Evolutionary conservation across 2,797 vertebrate species (phyloP).

Genomic region (Gephyroberyx darwinii): DNA sequence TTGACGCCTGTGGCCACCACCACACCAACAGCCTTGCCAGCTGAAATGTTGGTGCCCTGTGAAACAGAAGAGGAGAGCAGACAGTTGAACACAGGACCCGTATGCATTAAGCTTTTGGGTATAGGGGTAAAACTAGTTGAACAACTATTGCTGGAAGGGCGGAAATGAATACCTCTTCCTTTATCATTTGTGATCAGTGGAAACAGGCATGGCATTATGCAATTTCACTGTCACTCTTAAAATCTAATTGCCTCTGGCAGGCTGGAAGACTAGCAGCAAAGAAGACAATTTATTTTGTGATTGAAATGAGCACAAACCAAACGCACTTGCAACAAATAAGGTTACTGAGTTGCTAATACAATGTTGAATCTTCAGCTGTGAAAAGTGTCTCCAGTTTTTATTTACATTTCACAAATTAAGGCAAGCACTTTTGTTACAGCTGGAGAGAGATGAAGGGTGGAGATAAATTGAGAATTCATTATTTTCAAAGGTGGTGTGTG

Average conservation of each 20-base stretch:
- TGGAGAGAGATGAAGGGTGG: neutral
- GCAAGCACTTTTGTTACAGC: neutral
- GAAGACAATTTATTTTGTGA: too few relatives aligned
- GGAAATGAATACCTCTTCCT: too few relatives aligned
- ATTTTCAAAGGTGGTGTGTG: neutral
- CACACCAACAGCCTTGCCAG: slow-evolving; percentile 96
- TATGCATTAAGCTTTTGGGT: neutral
- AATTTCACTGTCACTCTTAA: too few relatives aligned
- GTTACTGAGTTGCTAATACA: too few relatives aligned
- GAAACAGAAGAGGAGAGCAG: neutral
- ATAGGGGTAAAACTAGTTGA: slow-evolving; percentile 19
- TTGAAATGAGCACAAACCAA: too few relatives aligned
- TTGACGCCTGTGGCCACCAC: slow-evolving; percentile 93
- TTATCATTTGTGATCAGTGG: too few relatives aligned
- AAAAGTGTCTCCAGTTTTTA: too few relatives aligned
- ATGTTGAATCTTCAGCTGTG: neutral
- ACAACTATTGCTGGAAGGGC: neutral
- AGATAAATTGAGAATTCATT: neutral
- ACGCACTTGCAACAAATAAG: too few relatives aligned
- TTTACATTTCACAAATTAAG: too few relatives aligned
- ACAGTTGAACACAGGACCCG: neutral
- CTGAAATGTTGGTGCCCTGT: slow-evolving; percentile 97
- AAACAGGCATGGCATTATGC: too few relatives aligned
- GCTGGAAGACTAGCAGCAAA: too few relatives aligned
- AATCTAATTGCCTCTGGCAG: too few relatives aligned